These are phyloP conservation scores for Siniperca chuatsi DNA, from an alignment of 2,113 vertebrate species.

Conservation along the genomic window DNA sequence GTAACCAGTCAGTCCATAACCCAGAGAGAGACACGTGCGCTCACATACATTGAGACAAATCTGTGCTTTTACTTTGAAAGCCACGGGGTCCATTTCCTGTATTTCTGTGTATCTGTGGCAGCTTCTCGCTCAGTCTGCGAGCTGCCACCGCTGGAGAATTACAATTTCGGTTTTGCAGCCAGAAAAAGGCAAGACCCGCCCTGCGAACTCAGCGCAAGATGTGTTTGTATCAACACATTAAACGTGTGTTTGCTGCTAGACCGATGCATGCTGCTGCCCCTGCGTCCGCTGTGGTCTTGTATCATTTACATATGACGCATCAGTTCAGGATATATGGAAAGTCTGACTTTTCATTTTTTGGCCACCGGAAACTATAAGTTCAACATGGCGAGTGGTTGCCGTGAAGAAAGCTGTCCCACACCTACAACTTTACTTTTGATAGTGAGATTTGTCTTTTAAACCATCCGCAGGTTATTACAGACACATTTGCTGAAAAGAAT, in stretches of 20 bases:
- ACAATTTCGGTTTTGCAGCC: slow-evolving; percentile 9
- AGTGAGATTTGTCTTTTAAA: not conserved
- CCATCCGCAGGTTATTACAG: not conserved
- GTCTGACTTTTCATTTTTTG: slow-evolving; percentile 18
- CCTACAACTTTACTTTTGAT: not conserved
- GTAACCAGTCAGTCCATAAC: not conserved
- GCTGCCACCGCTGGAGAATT: slow-evolving; percentile 11
- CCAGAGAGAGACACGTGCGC: not conserved
- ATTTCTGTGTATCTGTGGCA: not conserved
- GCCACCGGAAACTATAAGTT: slow-evolving; percentile 23
- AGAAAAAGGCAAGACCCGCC: slow-evolving; percentile 48
- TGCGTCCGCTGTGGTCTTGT: not conserved
- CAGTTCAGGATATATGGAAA: not conserved
- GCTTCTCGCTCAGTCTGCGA: not conserved
- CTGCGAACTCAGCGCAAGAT: not conserved
- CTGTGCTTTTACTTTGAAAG: slow-evolving; percentile 60
- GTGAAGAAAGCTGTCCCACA: not conserved
- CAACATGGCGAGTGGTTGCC: slow-evolving; percentile 50
- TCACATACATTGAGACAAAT: too few species aligned
- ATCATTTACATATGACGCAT: not conserved
- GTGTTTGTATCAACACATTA: not conserved
- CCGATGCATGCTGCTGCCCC: not conserved
- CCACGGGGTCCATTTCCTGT: rapidly evolving
- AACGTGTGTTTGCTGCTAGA: not conserved
- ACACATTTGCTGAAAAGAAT: not conserved